These are phyloP conservation scores for Pachycephus smyrnensis DNA, from an alignment of 2,888 invertebrate genomes.

Conservation along the genomic window DNA sequence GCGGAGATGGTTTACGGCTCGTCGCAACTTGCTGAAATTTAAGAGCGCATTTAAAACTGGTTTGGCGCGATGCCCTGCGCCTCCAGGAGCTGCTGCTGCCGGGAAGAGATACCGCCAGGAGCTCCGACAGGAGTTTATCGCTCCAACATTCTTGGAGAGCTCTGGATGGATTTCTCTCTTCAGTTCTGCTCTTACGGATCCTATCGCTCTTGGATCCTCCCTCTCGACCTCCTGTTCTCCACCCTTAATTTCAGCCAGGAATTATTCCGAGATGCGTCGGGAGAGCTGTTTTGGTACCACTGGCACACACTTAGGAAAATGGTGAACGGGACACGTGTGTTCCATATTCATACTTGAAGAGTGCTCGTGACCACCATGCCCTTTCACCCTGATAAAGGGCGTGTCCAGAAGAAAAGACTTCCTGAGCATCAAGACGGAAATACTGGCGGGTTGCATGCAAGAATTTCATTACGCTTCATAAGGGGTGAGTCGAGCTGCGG, in stretches of 20 bases:
- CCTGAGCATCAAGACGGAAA: slow-evolving; percentile 7
- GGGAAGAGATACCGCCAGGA: slow-evolving; percentile 56
- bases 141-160: slow-evolving; percentile 64
- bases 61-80: slow-evolving; percentile 66
- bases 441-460: slow-evolving; percentile 16
- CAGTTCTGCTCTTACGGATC: no score
- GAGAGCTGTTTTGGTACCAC: no score
- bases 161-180: slow-evolving; percentile 58
- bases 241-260: slow-evolving; percentile 2
- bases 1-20: slow-evolving; percentile 65
- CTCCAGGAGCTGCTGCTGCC: slow-evolving; percentile 56
- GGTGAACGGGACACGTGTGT: no score
- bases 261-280: no score
- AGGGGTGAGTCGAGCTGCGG: not conserved
- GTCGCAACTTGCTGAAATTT: slow-evolving; percentile 64
- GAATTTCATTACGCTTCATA: slow-evolving; percentile 20
- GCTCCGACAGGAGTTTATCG: slow-evolving; percentile 65
- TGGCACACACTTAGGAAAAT: no score
- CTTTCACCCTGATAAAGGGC: not conserved
- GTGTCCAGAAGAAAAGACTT: not conserved
- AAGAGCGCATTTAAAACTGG: slow-evolving; percentile 67
- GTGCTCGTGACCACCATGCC: no score
- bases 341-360: no score
- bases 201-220: slow-evolving; percentile 37
- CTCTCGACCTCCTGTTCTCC: slow-evolving; percentile 34